A percentile compares a stretch with the other conserved stretches of the same genome.
Conservation (phyloP, 2,888 invertebrate species). For the Athrips mouffetella region DNA sequence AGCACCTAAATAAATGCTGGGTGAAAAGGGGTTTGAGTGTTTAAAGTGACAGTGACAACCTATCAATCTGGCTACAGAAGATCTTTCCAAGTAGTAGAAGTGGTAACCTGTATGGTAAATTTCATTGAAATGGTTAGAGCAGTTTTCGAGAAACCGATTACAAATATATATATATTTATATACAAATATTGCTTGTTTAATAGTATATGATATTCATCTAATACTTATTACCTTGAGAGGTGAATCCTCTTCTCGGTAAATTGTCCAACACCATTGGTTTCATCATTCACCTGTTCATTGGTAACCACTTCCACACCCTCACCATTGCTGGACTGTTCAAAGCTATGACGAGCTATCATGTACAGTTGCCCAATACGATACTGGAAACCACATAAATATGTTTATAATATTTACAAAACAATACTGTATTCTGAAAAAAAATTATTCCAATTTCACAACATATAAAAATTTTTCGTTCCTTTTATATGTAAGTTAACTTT, state of each 20-base stretch:
- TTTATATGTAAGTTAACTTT: no score
- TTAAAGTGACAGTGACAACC: no score
- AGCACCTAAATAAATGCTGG: no score
- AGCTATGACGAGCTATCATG: slow-evolving; percentile 96
- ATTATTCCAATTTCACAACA: no score
- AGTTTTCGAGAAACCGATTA: no score
- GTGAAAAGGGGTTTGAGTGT: no score
- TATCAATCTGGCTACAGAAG: no score
- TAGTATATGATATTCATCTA: no score
- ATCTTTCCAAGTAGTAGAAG: no score
- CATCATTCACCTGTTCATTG: slow-evolving; percentile 88
- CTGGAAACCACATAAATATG: slow-evolving; percentile 60
- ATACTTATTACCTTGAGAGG: slow-evolving; percentile 84
- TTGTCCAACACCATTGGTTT: slow-evolving; percentile 89
- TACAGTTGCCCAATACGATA: slow-evolving; percentile 94
- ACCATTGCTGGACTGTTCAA: slow-evolving; percentile 92
- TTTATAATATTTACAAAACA: not conserved
- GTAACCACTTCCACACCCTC: slow-evolving; percentile 95
- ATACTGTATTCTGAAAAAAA: not conserved
- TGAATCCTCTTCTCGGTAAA: slow-evolving; percentile 95
- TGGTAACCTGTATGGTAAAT: no score
- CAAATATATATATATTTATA: not conserved
- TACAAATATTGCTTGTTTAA: not conserved
- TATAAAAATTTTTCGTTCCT: no score
- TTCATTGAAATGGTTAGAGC: no score